Evolutionary conservation across 2,797 vertebrate genomes (phyloP), one percentile per base, ranked within the genome.

Genomic region (Falco rusticolus): DNA sequence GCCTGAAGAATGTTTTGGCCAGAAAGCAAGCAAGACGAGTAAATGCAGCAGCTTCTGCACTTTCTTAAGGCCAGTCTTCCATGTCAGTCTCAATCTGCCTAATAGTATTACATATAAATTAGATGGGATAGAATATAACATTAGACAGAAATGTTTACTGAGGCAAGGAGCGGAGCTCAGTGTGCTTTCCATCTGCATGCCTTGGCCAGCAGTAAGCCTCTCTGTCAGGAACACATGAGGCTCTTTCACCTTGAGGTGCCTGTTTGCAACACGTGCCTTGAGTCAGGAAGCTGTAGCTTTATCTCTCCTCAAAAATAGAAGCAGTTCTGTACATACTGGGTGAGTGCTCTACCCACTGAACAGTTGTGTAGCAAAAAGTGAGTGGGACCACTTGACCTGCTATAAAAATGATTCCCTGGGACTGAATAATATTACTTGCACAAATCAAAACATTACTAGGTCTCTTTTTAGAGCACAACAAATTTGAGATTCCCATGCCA

Each of bases 201-300:
- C 48, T 34, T 51, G 34, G 41, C 28, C 45, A 41, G 45, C 2
- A 9, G 11, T 54, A 70, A 68, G 43, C 29, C 0, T 0, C 33
- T 76, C 12, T 3, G 9, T n/a, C 31, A 64, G 57, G 53, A 80
- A 47, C 12, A 22, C 0, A 0, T 1, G 29, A 0, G 0, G 13
- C 10, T 51, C 24, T 47, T 34, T 60, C 21, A 57, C 17, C 13
- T 29, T 1, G 0, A 45, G 15, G 5, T 17, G 0, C 11, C 6
- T 33, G 6, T 84, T 70, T 68, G 17, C 29, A 68, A 10, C 3
- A 5, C 9, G 5, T 75, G 28, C 37, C 45, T 41, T 0, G 0
- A 66, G 48, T 37, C 37, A 89, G 11, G 11, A 74, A 26, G 7
- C 5, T 74, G 26, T 11, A 63, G 29, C 11, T 59, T 80, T 59